Evolutionary conservation across 1,140 invertebrate species (phyloP).

Genomic region (Drosophila nasuta): DNA sequence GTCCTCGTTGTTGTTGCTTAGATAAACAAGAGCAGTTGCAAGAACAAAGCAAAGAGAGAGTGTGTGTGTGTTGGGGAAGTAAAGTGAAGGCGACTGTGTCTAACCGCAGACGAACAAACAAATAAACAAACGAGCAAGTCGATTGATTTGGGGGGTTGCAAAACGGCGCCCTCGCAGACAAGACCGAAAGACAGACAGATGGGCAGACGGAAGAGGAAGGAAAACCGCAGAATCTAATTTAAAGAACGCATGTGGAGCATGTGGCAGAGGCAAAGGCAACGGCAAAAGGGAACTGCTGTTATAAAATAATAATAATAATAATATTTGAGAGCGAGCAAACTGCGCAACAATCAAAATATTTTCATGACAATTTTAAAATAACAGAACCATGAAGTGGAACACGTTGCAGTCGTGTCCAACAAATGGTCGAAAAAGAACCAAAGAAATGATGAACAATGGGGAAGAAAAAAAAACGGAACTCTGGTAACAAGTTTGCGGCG

Average conservation of each 20-base stretch:
- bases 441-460: neutral
- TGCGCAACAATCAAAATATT: constrained; percentile 79
- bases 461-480: constrained; percentile 4
- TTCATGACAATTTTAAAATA: constrained; percentile 84
- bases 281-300: constrained; percentile 36
- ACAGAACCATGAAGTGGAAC: constrained; percentile 77
- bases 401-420: constrained; percentile 61
- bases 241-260: constrained; percentile 59
- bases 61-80: neutral
- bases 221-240: constrained; percentile 77
- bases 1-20: constrained; percentile 17
- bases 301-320: constrained; percentile 51
- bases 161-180: constrained; percentile 3
- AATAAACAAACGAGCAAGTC: constrained; percentile 56
- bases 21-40: constrained; percentile 24
- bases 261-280: constrained; percentile 37
- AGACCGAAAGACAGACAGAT: constrained; percentile 16
- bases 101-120: constrained; percentile 59
- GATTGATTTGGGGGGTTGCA: constrained; percentile 37
- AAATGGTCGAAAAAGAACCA: constrained; percentile 54
- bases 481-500: constrained; percentile 52
- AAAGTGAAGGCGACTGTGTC: neutral
- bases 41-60: neutral
- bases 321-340: constrained; percentile 35
- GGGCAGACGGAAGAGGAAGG: neutral